Percentiles rank a stretch among this genome's conserved stretches.
These are phyloP conservation scores for Manacus vitellinus DNA, from an alignment of 2,113 vertebrate species.

Conservation along the genomic window DNA sequence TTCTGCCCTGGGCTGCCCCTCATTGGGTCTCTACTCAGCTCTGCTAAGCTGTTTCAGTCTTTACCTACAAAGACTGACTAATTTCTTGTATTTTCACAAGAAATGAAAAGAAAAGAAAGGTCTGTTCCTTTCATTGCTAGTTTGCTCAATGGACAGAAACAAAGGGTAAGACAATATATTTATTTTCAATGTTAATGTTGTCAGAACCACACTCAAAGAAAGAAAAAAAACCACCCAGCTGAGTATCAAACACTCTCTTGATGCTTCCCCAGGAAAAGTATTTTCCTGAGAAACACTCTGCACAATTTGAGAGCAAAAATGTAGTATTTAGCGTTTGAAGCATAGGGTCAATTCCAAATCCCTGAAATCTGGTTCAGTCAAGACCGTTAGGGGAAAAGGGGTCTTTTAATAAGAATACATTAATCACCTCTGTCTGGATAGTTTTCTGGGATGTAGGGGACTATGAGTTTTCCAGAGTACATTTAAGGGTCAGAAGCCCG, in stretches of 20 bases:
- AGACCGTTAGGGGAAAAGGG: background rate
- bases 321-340: background rate
- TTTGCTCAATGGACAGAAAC: background rate
- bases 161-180: background rate
- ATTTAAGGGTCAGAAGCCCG: background rate
- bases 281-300: background rate
- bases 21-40: background rate
- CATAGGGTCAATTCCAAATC: background rate
- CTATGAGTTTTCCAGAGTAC: background rate
- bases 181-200: background rate
- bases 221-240: background rate
- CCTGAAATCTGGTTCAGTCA: background rate
- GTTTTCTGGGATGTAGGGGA: background rate
- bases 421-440: background rate
- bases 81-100: background rate
- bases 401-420: background rate
- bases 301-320: background rate
- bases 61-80: background rate
- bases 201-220: background rate
- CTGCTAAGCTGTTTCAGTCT: background rate
- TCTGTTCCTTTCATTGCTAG: background rate
- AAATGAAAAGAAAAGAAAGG: background rate
- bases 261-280: background rate
- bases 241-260: background rate
- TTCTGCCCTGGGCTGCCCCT: background rate